Conservation (phyloP, 1,140 invertebrate genomes). For the Polyergus mexicanus region DNA sequence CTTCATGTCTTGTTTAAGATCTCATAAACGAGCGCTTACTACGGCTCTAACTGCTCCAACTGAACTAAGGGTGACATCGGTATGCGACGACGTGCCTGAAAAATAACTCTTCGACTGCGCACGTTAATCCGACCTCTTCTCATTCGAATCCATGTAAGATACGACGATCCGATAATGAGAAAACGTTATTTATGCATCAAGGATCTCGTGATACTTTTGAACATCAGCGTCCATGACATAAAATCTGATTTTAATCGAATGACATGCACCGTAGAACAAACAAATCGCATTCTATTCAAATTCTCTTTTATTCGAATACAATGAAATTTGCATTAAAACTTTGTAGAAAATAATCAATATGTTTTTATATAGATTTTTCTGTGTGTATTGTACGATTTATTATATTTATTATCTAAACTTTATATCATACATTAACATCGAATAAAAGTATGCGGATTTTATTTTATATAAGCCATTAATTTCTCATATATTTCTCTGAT, state of each 20-base stretch:
- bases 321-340: background rate
- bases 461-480: slow-evolving; percentile 38
- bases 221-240: background rate
- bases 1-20: slow-evolving; percentile 75
- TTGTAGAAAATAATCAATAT: background rate
- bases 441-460: slow-evolving; percentile 17
- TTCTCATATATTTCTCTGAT: slow-evolving; percentile 36
- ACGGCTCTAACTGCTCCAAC: slow-evolving; percentile 63
- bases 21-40: slow-evolving; percentile 73
- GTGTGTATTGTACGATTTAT: background rate
- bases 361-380: background rate
- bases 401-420: background rate
- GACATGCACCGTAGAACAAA: background rate
- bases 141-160: background rate
- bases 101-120: slow-evolving; percentile 44
- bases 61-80: slow-evolving; percentile 60
- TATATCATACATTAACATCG: background rate
- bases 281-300: background rate
- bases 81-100: slow-evolving; percentile 52
- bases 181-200: background rate
- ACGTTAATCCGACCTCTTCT: slow-evolving; percentile 13
- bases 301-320: slow-evolving; percentile 2
- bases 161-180: slow-evolving; percentile 17
- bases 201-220: background rate
- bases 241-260: background rate